Evolutionary conservation across 2,797 vertebrate species (phyloP).

Genomic region (Phrynocephalus forsythii): DNA sequence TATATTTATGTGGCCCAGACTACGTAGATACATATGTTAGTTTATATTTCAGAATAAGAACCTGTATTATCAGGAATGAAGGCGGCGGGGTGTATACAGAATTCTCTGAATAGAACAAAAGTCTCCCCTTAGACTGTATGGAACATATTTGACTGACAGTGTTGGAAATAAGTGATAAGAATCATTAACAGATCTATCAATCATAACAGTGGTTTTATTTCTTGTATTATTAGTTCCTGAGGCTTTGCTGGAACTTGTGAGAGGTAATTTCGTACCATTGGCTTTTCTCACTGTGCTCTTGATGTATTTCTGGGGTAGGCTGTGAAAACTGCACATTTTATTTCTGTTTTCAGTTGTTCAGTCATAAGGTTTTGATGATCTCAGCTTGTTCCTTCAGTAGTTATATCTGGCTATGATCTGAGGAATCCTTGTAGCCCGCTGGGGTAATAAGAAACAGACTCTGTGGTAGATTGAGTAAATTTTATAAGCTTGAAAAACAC

Average conservation of each 20-base stretch:
- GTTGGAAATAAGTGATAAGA: slow-evolving; percentile 72
- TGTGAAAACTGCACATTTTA: slow-evolving; percentile 64
- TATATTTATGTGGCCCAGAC: background rate
- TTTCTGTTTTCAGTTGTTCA: slow-evolving; percentile 67
- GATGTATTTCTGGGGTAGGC: slow-evolving; percentile 66
- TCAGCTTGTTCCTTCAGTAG: slow-evolving; percentile 64
- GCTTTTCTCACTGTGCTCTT: slow-evolving; percentile 68
- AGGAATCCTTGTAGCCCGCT: slow-evolving; percentile 57
- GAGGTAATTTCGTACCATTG: slow-evolving; percentile 65
- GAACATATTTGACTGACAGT: slow-evolving; percentile 69
- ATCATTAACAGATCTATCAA: slow-evolving; percentile 73
- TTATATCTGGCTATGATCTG: slow-evolving; percentile 64
- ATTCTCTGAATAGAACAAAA: background rate
- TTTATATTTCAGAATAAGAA: slow-evolving; percentile 34
- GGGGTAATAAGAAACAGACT: slow-evolving; percentile 57
- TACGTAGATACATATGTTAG: background rate
- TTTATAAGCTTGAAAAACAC: slow-evolving; percentile 62
- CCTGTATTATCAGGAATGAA: slow-evolving; percentile 52
- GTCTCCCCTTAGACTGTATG: slow-evolving; percentile 66
- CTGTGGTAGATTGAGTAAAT: slow-evolving; percentile 51
- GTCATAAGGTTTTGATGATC: slow-evolving; percentile 68
- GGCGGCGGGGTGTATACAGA: slow-evolving; percentile 4
- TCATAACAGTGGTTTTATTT: slow-evolving; percentile 73
- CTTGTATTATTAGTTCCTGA: slow-evolving; percentile 71
- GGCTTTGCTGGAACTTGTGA: slow-evolving; percentile 62